Base-by-base conservation (phyloP, 1,140 invertebrate genomes). In the Acyrthosiphon pisum region DNA sequence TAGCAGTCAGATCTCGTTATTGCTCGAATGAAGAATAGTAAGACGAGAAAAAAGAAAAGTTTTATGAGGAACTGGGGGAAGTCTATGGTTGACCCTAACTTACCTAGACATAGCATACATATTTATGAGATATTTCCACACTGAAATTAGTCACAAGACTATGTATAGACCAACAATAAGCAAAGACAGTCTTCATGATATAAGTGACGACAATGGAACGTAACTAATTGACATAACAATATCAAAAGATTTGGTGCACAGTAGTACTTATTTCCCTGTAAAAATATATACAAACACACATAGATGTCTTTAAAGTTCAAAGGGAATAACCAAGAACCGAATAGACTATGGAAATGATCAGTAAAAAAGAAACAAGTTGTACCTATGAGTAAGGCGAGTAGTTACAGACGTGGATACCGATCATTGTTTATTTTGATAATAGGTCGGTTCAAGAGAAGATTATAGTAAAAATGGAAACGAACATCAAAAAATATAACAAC, bases 251-350 rank as follows among this genome's bases (percentile, higher is more conserved):
- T 76, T 76, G 6, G 26, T 60, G 14, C 35, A 35, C 23, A 76
- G n/a, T 6, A 60, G 26, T 60, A 60, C 23, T 26, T 30, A 60
- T 83, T 94, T 41, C 94, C 93, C 41, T 81, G 93, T 50, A 94
- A 89, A 88, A 56, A 94, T 81, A 94, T 94, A 76, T 94, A 94
- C 91, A 94, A 26, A 94, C 90, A 44, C 8, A 94, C 93, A 26
- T 94, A 94, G 94, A 48, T 37, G 11, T 93, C 94, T 26, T 93
- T 93, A 41, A 3, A 41, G 41, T 41, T 41, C 41, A 86, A 93
- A 94, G 94, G 91, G 93, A 53, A 37, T 90, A 37, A 89, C 91
- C 9, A 90, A 90, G 23, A 94, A 94, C 68, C 89, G 94, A 93
- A 94, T 94, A 93, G 93, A 94, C 46, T 93, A 94, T 91, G 90